Evolutionary conservation across 2,888 invertebrate species (phyloP).

Genomic region (Adineta ricciae): DNA sequence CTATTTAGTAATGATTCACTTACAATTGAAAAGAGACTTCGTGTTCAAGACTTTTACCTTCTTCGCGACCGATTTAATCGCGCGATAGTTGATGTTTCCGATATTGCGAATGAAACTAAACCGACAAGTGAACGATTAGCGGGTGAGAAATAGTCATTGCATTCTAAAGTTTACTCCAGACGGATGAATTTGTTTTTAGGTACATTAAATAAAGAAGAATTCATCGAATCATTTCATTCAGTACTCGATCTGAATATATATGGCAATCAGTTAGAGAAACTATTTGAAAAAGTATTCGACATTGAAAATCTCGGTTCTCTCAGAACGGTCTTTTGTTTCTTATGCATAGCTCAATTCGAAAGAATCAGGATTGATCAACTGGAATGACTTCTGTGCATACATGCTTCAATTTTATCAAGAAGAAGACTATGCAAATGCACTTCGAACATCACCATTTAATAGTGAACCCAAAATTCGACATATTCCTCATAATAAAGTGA

Average conservation of each 20-base stretch:
- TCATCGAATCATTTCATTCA: constrained; percentile 43
- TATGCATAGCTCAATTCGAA: constrained; percentile 44
- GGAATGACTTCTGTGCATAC: constrained; percentile 50
- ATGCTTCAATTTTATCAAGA: constrained; percentile 46
- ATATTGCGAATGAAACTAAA: neutral
- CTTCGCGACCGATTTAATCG: neutral
- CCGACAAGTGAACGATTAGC: neutral
- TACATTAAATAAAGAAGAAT: constrained; percentile 44
- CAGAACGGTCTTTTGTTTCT: too few relatives aligned
- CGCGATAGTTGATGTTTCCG: neutral
- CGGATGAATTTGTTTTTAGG: constrained; percentile 36
- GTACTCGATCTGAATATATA: constrained; percentile 44
- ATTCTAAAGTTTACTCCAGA: neutral
- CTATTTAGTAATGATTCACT: neutral
- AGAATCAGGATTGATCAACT: constrained; percentile 48
- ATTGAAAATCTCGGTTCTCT: too few relatives aligned
- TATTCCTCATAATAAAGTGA: constrained; percentile 46
- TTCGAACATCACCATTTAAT: constrained; percentile 44
- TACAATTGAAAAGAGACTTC: neutral
- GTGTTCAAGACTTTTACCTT: constrained; percentile 10
- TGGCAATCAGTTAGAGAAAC: constrained; percentile 45
- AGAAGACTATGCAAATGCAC: constrained; percentile 46
- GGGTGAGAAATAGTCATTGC: neutral
- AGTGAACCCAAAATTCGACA: constrained; percentile 46
- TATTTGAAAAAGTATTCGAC: constrained; percentile 45